Base-by-base conservation (phyloP, 2,888 invertebrate species). In the Polydrusus pterygomalis region DNA sequence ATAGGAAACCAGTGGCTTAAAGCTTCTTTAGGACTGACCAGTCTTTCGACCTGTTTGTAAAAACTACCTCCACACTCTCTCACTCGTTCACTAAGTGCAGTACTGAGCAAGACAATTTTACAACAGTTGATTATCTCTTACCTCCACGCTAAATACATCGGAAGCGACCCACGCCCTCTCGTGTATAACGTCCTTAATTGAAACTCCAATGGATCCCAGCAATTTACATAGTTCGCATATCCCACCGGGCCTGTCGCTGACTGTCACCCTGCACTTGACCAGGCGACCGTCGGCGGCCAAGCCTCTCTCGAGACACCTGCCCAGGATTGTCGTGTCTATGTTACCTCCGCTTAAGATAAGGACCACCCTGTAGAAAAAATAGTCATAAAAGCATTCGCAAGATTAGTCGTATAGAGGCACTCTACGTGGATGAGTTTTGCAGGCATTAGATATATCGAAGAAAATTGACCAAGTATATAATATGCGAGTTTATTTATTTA, bases 121-220 rank as follows among this genome's bases (percentile, higher is more conserved):
- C n/a, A 25, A 25, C 25, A 25, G 11, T 17, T 18, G n/a, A 17
- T 9, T 13, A n/a, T 11, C 34, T 58, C 70, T 70, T 83, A 91
- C 92, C 85, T 92, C 91, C 18, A 93, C 93, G 80, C 92, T 92
- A 86, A 97, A 97, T 62, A 98, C 94, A 85, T 98, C 97, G 1
- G 93, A 92, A 75, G 93, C 93, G 13, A 98, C 92, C 97, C 97
- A 98, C 1, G 98, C 97, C 70, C 98, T 90, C 86, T 98, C 98
- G 86, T 98, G 98, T 88, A 96, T 94, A 75, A 98, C 97, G 85
- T 98, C 98, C 87, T 98, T 98, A 79, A 98, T 96, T 47, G 95
- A 95, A 13, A 96, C 96, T 0, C 96, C 96, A 38, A 95, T 89
- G 1, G 91, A 90, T 0, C 93, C 91, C 68, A 97, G 90, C 49